Evolutionary conservation across 2,888 invertebrate species (phyloP).

Genomic region (Phania funesta): DNA sequence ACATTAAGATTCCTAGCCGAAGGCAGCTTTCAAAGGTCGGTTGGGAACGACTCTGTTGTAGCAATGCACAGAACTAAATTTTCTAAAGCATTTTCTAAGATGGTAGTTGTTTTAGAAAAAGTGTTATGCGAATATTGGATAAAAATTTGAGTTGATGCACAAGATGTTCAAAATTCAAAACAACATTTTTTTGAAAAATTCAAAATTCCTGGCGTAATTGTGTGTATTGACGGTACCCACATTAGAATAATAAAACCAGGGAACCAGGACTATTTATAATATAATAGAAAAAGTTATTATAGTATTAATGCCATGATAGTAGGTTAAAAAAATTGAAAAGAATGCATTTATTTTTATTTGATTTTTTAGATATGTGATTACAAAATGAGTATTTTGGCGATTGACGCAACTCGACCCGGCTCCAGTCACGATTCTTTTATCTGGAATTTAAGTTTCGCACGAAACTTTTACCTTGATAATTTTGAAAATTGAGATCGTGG

Average conservation of each 20-base stretch:
- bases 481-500: neutral
- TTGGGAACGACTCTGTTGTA: neutral
- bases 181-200: slow-evolving; percentile 2
- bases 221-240: neutral
- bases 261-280: too few species aligned
- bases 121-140: too few species aligned
- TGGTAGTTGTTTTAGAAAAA: neutral
- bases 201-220: slow-evolving; percentile 1
- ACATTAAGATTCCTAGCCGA: neutral
- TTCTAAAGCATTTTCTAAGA: neutral
- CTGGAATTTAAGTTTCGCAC: slow-evolving; percentile 3
- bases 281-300: too few species aligned
- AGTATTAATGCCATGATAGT: too few species aligned
- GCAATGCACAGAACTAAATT: neutral
- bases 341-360: slow-evolving; percentile 2
- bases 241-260: too few species aligned
- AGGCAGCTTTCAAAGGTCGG: slow-evolving; percentile 6
- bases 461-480: neutral
- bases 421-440: slow-evolving; percentile 3
- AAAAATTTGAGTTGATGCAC: too few species aligned
- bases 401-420: slow-evolving; percentile 1
- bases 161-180: neutral
- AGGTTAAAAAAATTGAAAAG: neutral
- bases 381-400: neutral
- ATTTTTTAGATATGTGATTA: slow-evolving; percentile 5